A percentile compares a stretch with the other conserved stretches of the same genome.
Evolutionary conservation across 2,888 invertebrate genomes (phyloP).

Genomic region (Lasius fuliginosus): DNA sequence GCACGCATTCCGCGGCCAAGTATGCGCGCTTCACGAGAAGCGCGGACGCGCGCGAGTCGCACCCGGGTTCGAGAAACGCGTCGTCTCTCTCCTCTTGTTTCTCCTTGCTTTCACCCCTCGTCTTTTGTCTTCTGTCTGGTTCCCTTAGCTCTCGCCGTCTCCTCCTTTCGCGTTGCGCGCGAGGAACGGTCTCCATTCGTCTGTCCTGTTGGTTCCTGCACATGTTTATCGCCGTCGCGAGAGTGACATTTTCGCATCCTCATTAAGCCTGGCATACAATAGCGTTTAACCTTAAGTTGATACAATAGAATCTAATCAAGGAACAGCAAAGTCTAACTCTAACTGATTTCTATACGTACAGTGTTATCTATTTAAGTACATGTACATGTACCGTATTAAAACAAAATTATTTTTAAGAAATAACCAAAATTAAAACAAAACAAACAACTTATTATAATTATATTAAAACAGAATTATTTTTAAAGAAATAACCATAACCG

Average conservation of each 20-base stretch:
- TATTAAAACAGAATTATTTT: too few relatives aligned
- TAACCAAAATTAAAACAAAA: too few relatives aligned
- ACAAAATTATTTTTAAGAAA: too few relatives aligned
- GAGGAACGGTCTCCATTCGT: slow-evolving; percentile 74
- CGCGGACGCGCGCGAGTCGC: slow-evolving; percentile 65
- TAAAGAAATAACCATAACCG: too few relatives aligned
- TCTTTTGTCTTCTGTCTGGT: slow-evolving; percentile 53
- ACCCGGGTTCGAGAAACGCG: slow-evolving; percentile 55
- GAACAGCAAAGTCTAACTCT: too few relatives aligned
- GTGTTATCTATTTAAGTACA: too few relatives aligned
- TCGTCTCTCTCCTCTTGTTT: slow-evolving; percentile 55
- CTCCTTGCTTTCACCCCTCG: slow-evolving; percentile 42
- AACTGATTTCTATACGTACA: too few relatives aligned
- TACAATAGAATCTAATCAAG: too few relatives aligned
- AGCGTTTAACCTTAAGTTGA: too few relatives aligned
- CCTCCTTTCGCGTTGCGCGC: slow-evolving; percentile 65
- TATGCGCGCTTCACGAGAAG: slow-evolving; percentile 77
- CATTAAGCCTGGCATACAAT: too few relatives aligned
- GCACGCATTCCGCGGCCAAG: slow-evolving; percentile 82
- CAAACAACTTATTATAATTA: too few relatives aligned
- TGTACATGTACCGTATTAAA: too few relatives aligned
- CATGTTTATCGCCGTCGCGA: slow-evolving; percentile 77
- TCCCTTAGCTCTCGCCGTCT: slow-evolving; percentile 29
- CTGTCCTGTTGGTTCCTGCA: slow-evolving; percentile 74
- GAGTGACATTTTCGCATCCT: slow-evolving; percentile 81